A percentile compares a stretch with the other conserved stretches of the same genome.
These are phyloP conservation scores for Zeugodacus cucurbitae DNA, from an alignment of 1,140 invertebrate species.

Conservation along the genomic window DNA sequence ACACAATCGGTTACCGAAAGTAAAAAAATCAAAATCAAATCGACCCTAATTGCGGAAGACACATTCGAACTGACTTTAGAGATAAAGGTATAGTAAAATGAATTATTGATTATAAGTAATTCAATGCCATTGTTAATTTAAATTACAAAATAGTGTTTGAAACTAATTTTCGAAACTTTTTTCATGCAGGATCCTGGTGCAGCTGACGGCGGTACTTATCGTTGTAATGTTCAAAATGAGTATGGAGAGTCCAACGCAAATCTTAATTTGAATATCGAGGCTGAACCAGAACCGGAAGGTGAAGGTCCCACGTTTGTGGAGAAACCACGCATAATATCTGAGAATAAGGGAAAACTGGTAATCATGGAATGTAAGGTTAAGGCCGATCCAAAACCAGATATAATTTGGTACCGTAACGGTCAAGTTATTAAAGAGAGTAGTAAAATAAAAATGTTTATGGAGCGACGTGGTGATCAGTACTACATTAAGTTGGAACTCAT, in stretches of 20 bases:
- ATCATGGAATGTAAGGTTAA: constrained; percentile 97
- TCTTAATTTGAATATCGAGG: constrained; percentile 97
- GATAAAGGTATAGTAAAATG: constrained; percentile 77
- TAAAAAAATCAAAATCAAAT: constrained; percentile 86
- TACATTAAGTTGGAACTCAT: constrained; percentile 91
- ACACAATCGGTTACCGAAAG: constrained; percentile 86
- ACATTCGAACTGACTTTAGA: constrained; percentile 89
- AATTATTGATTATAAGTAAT: neutral
- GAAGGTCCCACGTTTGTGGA: constrained; percentile 98
- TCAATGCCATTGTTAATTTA: too few species aligned
- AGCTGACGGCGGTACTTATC: constrained; percentile 96
- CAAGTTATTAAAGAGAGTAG: constrained; percentile 81
- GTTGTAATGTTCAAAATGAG: constrained; percentile 96
- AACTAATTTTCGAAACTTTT: too few species aligned
- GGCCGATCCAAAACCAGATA: constrained; percentile 92
- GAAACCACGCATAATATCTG: constrained; percentile 87
- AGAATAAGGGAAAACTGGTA: constrained; percentile 95
- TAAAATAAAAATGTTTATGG: constrained; percentile 80
- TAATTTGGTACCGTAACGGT: constrained; percentile 91
- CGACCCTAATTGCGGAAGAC: constrained; percentile 80
- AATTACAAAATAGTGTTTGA: too few species aligned
- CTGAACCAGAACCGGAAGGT: constrained; percentile 89
- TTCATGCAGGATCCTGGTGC: constrained; percentile 86
- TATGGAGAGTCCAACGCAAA: constrained; percentile 98
- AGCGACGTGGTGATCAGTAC: constrained; percentile 83